These are phyloP conservation scores for Melanogrammus aeglefinus DNA, from an alignment of 2,797 vertebrate genomes.

Conservation along the genomic window DNA sequence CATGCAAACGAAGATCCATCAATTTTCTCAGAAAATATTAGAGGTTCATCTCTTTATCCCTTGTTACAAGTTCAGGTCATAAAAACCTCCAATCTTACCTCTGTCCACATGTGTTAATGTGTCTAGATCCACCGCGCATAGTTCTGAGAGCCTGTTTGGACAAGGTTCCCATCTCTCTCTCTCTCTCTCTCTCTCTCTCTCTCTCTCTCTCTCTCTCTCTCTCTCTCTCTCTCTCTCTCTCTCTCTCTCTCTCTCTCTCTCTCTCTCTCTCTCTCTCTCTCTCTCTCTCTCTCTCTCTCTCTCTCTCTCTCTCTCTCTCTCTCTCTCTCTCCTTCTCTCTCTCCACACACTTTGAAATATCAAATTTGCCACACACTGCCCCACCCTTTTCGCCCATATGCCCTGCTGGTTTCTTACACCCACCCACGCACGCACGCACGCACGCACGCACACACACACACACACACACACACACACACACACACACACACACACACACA, in stretches of 20 bases:
- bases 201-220: no score
- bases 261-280: no score
- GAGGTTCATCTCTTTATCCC: neutral
- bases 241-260: no score
- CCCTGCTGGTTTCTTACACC: neutral
- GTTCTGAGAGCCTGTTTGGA: neutral
- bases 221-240: no score
- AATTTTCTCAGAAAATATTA: neutral
- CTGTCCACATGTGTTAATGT: neutral
- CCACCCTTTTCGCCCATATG: neutral
- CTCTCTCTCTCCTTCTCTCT: neutral
- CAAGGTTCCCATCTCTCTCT: neutral
- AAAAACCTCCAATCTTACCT: neutral
- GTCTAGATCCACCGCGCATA: neutral
- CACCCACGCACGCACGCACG: neutral
- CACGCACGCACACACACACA: slow-evolving; percentile 5
- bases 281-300: no score
- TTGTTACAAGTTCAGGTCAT: neutral
- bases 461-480: neutral
- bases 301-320: no score
- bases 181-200: neutral
- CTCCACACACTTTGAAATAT: neutral
- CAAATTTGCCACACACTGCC: neutral
- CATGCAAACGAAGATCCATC: neutral
- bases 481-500: neutral